Percentiles rank a stretch among this genome's conserved stretches.
Evolutionary conservation across 2,888 invertebrate genomes (phyloP).

Genomic region (Parnassius glacialis): DNA sequence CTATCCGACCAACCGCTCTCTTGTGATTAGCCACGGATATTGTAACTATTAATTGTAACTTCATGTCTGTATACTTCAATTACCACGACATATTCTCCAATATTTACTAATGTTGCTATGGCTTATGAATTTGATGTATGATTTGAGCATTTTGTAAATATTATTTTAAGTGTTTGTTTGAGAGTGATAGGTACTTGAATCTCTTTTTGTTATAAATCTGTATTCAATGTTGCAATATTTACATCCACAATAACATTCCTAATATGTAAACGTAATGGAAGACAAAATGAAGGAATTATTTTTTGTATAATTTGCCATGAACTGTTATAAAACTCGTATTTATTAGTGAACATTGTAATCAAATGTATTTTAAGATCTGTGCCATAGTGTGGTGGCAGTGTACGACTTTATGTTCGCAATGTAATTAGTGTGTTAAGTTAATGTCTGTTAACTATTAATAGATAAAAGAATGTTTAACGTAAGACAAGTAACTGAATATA

Average conservation of each 20-base stretch:
- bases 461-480: conserved; percentile 58
- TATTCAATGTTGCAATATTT: conserved; percentile 45
- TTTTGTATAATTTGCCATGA: conserved; percentile 13
- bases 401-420: conserved; percentile 66
- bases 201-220: conserved; percentile 64
- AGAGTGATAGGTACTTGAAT: conserved; percentile 77
- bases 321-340: conserved; percentile 35
- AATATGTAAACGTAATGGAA: conserved; percentile 2
- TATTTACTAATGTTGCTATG: conserved; percentile 46
- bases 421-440: conserved; percentile 66
- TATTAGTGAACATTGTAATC: conserved; percentile 56
- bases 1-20: conserved; percentile 77
- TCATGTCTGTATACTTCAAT: conserved; percentile 53
- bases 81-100: conserved; percentile 28
- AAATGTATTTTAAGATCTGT: conserved; percentile 69
- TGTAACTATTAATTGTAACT: conserved; percentile 26
- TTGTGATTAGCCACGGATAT: conserved; percentile 67
- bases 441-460: conserved; percentile 69
- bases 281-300: not conserved
- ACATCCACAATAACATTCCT: conserved; percentile 5
- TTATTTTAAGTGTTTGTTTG: conserved; percentile 76
- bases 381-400: conserved; percentile 76
- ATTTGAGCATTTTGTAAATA: conserved; percentile 76
- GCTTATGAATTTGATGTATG: conserved; percentile 62
- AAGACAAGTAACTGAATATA: conserved; percentile 51